Evolutionary conservation across 2,113 vertebrate genomes (phyloP).

Genomic region (Myiagra hebetior): DNA sequence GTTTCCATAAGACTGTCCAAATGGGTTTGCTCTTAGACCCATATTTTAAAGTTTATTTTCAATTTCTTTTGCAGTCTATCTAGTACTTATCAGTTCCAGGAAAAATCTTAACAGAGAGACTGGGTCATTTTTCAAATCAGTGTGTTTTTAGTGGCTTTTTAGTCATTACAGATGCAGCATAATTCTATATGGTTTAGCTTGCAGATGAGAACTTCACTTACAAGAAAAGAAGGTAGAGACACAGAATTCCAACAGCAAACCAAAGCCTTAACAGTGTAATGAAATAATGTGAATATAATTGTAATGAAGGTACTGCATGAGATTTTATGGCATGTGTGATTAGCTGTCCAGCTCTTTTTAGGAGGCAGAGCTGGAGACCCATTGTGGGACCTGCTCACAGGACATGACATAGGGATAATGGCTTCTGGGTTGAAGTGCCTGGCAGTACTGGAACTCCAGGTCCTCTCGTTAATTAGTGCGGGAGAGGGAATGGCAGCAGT

Average conservation of each 20-base stretch:
- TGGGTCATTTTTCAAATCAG: not conserved
- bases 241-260: not conserved
- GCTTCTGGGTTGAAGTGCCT: not conserved
- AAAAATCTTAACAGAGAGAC: conserved; percentile 5
- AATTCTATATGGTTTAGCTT: not conserved
- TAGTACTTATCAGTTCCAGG: conserved; percentile 38
- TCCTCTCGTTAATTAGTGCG: not conserved
- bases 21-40: not conserved
- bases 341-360: not conserved
- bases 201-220: not conserved
- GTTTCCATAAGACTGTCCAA: conserved; percentile 22
- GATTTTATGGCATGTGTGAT: not conserved
- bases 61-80: conserved; percentile 1
- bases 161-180: not conserved
- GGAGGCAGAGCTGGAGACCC: not conserved
- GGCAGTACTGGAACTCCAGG: not conserved
- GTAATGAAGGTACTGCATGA: not conserved
- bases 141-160: not conserved
- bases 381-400: not conserved
- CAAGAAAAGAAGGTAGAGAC: not conserved
- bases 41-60: conserved; percentile 1
- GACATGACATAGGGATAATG: rapidly evolving
- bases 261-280: not conserved
- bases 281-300: not conserved
- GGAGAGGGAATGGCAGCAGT: not conserved